These are phyloP conservation scores for Tokudaia tokunoshimensis DNA, from an alignment of 2,797 vertebrate species.

Conservation along the genomic window DNA sequence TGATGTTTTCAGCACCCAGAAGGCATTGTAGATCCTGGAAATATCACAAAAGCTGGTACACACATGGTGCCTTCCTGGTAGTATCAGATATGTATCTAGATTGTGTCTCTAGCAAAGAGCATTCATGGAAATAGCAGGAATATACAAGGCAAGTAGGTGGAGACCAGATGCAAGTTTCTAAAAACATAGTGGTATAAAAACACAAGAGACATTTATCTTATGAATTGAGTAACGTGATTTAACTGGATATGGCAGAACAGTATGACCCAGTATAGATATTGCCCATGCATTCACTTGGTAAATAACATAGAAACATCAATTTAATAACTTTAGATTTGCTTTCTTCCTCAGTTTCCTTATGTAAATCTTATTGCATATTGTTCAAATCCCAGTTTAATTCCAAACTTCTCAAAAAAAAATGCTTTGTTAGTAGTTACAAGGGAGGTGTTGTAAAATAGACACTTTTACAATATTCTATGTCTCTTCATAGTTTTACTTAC, in stretches of 20 bases:
- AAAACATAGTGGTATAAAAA: conserved; percentile 68
- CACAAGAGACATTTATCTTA: conserved; percentile 46
- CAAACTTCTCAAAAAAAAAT: background rate
- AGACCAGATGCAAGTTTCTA: conserved; percentile 75
- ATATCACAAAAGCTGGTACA: conserved; percentile 68
- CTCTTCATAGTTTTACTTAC: background rate
- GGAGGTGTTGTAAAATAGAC: background rate
- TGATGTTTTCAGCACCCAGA: conserved; percentile 53
- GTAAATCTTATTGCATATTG: background rate
- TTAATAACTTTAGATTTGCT: conserved; percentile 34
- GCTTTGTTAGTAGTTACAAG: conserved; percentile 38
- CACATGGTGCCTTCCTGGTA: conserved; percentile 65
- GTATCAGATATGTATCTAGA: conserved; percentile 56
- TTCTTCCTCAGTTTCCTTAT: background rate
- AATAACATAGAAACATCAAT: conserved; percentile 55
- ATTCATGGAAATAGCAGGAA: conserved; percentile 72
- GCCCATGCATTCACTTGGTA: conserved; percentile 8
- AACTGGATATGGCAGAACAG: conserved; percentile 54
- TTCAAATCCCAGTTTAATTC: conserved; percentile 38
- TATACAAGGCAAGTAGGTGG: conserved; percentile 65
- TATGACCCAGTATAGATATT: conserved; percentile 52
- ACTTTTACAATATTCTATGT: background rate
- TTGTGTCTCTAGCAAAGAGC: conserved; percentile 68
- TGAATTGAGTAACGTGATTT: conserved; percentile 60
- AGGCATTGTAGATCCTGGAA: conserved; percentile 71